phyloP scores from a whole-genome alignment of 2,888 invertebrate species.

The Entomobrya proxima region DNA sequence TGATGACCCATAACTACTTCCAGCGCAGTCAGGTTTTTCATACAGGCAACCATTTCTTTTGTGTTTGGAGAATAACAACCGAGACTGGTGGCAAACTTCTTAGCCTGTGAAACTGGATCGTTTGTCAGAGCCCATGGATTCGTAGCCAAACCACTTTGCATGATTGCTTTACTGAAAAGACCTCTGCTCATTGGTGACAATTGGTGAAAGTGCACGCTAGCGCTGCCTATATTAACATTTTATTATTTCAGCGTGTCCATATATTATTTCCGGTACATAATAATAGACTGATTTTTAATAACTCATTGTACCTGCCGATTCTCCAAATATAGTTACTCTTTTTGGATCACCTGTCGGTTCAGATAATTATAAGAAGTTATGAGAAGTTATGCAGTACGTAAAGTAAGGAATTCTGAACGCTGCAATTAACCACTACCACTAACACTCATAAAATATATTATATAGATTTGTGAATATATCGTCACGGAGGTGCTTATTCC shows the following conservation, averaged over 20 bases:
- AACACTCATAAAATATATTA: too few relatives aligned
- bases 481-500: too few relatives aligned
- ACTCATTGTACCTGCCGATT: conserved; percentile 45
- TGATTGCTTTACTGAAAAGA: conserved; percentile 57
- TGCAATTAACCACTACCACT: too few relatives aligned
- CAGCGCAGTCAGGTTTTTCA: conserved; percentile 51
- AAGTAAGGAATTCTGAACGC: too few relatives aligned
- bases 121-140: conserved; percentile 63
- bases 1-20: conserved; percentile 47
- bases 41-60: conserved; percentile 55
- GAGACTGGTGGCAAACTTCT: conserved; percentile 51
- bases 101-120: conserved; percentile 57
- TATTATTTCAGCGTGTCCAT: not conserved
- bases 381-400: too few relatives aligned
- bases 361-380: too few relatives aligned
- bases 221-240: not conserved
- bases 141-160: conserved; percentile 54
- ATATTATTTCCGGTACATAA: not conserved
- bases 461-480: too few relatives aligned
- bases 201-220: conserved; percentile 22
- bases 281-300: not conserved
- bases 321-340: conserved; percentile 23
- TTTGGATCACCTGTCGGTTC: conserved; percentile 7
- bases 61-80: conserved; percentile 51
- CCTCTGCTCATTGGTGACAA: conserved; percentile 48